These are phyloP conservation scores for Elymnias hypermnestra DNA, from an alignment of 1,140 invertebrate species.

Conservation along the genomic window DNA sequence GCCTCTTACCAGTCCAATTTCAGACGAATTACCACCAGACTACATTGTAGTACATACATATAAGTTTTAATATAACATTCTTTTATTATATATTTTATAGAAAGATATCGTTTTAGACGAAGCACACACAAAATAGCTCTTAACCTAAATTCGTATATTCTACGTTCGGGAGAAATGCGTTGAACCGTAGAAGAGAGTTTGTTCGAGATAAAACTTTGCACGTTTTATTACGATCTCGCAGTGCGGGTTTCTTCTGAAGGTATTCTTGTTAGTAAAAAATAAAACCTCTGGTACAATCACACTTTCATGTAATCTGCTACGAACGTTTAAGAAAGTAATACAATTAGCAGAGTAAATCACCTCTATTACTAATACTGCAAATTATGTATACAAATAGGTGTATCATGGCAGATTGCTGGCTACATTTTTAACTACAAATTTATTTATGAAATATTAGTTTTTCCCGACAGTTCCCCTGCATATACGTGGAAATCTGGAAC, in stretches of 20 bases:
- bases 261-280: slow-evolving; percentile 2
- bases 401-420: too few species aligned
- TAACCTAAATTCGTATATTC: too few species aligned
- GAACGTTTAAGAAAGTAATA: slow-evolving; percentile 20
- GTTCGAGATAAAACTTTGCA: background rate
- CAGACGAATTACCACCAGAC: too few species aligned
- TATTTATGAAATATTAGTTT: too few species aligned
- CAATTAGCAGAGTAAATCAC: slow-evolving; percentile 22
- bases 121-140: background rate
- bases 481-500: too few species aligned
- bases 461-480: too few species aligned
- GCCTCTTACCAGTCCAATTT: too few species aligned
- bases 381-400: background rate
- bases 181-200: background rate
- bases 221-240: background rate
- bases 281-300: slow-evolving; percentile 16
- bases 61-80: too few species aligned
- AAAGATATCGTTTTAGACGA: too few species aligned
- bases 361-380: slow-evolving; percentile 14
- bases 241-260: background rate
- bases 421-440: too few species aligned
- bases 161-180: background rate
- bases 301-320: slow-evolving; percentile 12
- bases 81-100: too few species aligned
- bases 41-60: too few species aligned